Percentiles rank a stretch among this genome's conserved stretches.
Conservation (phyloP, 2,797 vertebrate genomes). For the Antrozous pallidus region DNA sequence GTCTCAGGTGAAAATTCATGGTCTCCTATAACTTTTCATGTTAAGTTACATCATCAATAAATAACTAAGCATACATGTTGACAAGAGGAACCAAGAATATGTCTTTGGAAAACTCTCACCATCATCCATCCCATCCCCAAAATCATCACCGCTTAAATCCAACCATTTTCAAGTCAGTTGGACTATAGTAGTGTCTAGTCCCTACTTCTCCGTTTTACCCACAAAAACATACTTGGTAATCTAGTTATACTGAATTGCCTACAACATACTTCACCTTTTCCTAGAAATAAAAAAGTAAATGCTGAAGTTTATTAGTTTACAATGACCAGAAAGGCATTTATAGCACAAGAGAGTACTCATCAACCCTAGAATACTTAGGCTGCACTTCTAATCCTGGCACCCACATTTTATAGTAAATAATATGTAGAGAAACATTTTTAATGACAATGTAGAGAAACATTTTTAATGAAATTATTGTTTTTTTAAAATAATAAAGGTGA, state of each 20-base stretch:
- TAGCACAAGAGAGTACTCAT: not conserved
- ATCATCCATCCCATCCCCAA: not conserved
- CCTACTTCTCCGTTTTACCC: not conserved
- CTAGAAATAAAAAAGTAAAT: conserved; percentile 18
- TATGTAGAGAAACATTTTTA: not conserved
- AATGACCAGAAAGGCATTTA: not conserved
- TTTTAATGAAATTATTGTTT: not conserved
- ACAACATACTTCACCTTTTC: not conserved
- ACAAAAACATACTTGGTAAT: not conserved
- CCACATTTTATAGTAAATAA: not conserved
- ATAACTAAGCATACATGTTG: not conserved
- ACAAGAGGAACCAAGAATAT: not conserved
- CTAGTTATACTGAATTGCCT: not conserved
- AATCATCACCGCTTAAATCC: not conserved
- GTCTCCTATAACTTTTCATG: not conserved
- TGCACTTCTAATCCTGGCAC: not conserved
- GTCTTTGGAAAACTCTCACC: not conserved
- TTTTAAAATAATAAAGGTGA: conserved; percentile 1
- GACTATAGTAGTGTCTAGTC: not conserved
- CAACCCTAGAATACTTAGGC: not conserved
- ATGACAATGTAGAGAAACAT: not conserved
- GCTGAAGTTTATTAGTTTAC: not conserved
- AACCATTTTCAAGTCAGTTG: not conserved
- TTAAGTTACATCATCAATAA: not conserved
- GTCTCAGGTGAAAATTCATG: not conserved